These are phyloP conservation scores for Drosophila simulans DNA, from an alignment of 1,140 invertebrate genomes.

Conservation along the genomic window DNA sequence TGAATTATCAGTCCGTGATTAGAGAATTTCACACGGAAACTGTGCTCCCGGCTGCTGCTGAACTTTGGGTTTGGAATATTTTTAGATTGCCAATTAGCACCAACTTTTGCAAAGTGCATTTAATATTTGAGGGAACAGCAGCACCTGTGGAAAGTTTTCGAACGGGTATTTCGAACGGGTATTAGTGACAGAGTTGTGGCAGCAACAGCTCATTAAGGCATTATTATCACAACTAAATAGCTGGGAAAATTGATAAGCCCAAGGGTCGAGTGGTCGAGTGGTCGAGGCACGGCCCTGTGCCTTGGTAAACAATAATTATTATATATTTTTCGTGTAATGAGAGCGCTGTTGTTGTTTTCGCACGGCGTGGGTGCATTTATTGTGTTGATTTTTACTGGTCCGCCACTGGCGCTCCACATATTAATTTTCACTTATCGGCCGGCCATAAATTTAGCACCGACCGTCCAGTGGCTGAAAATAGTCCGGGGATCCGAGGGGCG, in stretches of 20 bases:
- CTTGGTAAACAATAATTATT: slow-evolving; percentile 46
- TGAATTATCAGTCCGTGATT: slow-evolving; percentile 61
- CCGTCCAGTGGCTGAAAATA: slow-evolving; percentile 49
- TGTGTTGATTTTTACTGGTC: slow-evolving; percentile 62
- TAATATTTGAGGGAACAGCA: slow-evolving; percentile 12
- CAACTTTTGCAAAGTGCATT: background rate
- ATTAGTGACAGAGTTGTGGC: slow-evolving; percentile 45
- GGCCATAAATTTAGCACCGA: slow-evolving; percentile 50
- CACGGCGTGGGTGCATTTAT: slow-evolving; percentile 42
- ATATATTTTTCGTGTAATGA: slow-evolving; percentile 33
- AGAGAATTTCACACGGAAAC: slow-evolving; percentile 78
- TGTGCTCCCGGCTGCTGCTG: slow-evolving; percentile 37
- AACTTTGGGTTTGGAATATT: slow-evolving; percentile 48
- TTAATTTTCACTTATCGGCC: slow-evolving; percentile 59
- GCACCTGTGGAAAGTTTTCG: slow-evolving; percentile 69
- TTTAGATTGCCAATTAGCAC: background rate
- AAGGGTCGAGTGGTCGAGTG: slow-evolving; percentile 20
- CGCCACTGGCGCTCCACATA: slow-evolving; percentile 38
- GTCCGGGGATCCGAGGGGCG: background rate
- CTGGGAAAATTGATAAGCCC: slow-evolving; percentile 74
- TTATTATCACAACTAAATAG: slow-evolving; percentile 63
- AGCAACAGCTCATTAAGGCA: slow-evolving; percentile 62
- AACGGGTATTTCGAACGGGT: no score
- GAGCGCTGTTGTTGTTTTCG: slow-evolving; percentile 72
- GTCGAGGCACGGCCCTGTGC: slow-evolving; percentile 31